Evolutionary conservation across 2,113 vertebrate genomes (phyloP).

Genomic region (Protobothrops flavoviridis): DNA sequence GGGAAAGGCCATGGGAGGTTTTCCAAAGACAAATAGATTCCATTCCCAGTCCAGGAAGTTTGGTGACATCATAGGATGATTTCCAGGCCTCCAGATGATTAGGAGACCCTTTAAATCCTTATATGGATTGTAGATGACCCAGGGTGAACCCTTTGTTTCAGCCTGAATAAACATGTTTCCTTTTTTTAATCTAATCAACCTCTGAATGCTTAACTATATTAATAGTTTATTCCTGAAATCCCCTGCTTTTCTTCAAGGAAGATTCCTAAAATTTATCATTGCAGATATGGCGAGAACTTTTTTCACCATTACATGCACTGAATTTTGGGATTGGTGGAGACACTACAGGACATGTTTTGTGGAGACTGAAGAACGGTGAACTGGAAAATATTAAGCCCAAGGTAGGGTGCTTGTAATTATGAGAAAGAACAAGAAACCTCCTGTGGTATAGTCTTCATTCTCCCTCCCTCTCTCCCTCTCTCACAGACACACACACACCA

Average conservation of each 20-base stretch:
- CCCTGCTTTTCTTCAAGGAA: accelerated
- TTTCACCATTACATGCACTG: constrained; percentile 94
- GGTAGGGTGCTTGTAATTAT: constrained; percentile 64
- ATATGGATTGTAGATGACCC: neutral
- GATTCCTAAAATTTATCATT: constrained; percentile 11
- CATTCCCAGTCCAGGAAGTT: neutral
- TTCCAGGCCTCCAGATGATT: neutral
- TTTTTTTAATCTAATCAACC: neutral
- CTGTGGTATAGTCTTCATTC: neutral
- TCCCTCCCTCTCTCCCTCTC: neutral
- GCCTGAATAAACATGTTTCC: neutral
- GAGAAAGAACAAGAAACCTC: neutral
- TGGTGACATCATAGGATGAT: neutral
- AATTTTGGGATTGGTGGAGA: constrained; percentile 96
- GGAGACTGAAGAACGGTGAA: constrained; percentile 97
- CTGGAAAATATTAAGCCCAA: constrained; percentile 96
- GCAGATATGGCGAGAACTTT: constrained; percentile 93
- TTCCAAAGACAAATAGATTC: neutral
- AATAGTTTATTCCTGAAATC: accelerated
- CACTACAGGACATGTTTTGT: constrained; percentile 92
- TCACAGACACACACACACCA: neutral
- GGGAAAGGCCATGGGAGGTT: neutral
- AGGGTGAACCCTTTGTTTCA: neutral
- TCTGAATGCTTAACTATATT: neutral
- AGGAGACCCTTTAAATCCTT: neutral